These are phyloP conservation scores for Tragelaphus oryx DNA, from an alignment of 2,797 vertebrate genomes.

Conservation along the genomic window DNA sequence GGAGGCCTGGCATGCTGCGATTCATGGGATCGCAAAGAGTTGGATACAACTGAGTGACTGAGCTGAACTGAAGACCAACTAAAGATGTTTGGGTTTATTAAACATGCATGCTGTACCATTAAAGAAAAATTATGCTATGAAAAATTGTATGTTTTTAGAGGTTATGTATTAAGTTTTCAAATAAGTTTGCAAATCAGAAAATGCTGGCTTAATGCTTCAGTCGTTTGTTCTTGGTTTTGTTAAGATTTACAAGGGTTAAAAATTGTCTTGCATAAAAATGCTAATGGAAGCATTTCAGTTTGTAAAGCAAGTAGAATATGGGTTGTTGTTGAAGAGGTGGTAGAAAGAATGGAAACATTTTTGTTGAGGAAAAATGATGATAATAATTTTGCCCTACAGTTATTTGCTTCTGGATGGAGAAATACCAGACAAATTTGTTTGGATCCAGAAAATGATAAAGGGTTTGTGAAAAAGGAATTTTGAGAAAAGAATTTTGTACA, in stretches of 20 bases:
- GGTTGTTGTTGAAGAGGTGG: not conserved
- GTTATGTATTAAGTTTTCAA: not conserved
- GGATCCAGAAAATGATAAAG: not conserved
- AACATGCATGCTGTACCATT: not conserved
- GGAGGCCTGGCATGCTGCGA: too few species aligned
- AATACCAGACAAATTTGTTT: not conserved
- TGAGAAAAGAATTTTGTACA: not conserved
- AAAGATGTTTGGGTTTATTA: not conserved
- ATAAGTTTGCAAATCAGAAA: not conserved
- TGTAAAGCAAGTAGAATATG: not conserved
- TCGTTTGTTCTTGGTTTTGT: not conserved
- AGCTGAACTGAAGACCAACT: not conserved
- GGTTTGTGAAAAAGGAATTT: not conserved
- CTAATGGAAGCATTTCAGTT: not conserved
- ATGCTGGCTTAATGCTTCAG: not conserved
- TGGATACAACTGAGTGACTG: too few species aligned
- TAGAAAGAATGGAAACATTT: not conserved
- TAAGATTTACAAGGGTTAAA: not conserved
- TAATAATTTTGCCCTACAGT: not conserved
- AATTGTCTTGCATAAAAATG: not conserved
- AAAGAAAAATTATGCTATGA: not conserved
- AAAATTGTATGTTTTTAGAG: not conserved
- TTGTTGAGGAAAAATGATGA: not conserved
- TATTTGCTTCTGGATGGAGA: not conserved
- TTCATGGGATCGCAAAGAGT: too few species aligned